Percentiles rank a stretch among this genome's conserved stretches.
Conservation (phyloP, 2,888 invertebrate genomes). For the Caenorhabditis imperialis region DNA sequence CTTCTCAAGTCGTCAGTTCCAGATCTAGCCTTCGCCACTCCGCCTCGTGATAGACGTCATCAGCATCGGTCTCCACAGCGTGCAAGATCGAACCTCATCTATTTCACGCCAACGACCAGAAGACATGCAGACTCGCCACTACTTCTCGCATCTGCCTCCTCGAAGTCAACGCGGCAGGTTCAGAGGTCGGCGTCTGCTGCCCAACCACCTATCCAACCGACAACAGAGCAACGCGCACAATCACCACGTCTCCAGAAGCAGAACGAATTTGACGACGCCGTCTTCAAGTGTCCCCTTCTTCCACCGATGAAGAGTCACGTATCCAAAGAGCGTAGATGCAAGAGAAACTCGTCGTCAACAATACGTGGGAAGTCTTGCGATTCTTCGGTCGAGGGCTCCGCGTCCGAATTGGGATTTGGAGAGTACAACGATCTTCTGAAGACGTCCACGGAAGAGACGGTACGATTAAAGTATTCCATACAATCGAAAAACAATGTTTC, state of each 20-base stretch:
- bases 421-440: slow-evolving; percentile 40
- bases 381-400: not conserved
- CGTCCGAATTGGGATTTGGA: slow-evolving; percentile 35
- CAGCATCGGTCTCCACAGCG: slow-evolving; percentile 6
- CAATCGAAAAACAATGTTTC: not conserved
- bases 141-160: not conserved
- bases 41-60: slow-evolving; percentile 32
- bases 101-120: slow-evolving; percentile 20
- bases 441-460: slow-evolving; percentile 37
- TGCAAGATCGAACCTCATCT: slow-evolving; percentile 34
- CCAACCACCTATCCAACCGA: too few species aligned
- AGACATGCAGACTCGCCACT: slow-evolving; percentile 11
- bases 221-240: slow-evolving; percentile 2
- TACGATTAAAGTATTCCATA: not conserved
- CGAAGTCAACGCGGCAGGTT: too few species aligned
- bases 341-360: not conserved
- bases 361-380: not conserved
- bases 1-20: not conserved
- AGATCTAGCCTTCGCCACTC: slow-evolving; percentile 34
- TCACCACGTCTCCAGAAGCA: slow-evolving; percentile 1
- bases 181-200: too few species aligned
- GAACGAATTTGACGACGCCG: not conserved
- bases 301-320: slow-evolving; percentile 45
- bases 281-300: slow-evolving; percentile 43
- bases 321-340: not conserved